phyloP scores from a whole-genome alignment of 2,113 vertebrate species.

The Alouatta palliata region DNA sequence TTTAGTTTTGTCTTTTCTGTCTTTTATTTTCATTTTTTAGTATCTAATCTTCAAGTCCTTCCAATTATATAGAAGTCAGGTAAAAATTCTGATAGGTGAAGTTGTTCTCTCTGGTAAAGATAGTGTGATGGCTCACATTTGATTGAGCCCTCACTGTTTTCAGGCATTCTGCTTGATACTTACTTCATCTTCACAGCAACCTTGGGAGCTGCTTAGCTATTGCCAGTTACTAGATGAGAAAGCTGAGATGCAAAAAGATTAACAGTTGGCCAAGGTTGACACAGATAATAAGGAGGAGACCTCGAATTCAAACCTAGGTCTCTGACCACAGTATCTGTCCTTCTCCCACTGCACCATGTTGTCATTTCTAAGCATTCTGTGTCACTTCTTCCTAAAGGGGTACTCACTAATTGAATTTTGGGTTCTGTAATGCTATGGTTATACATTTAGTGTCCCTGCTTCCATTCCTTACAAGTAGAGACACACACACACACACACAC shows the following conservation, averaged over 20 bases:
- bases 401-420: neutral
- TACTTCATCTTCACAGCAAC: neutral
- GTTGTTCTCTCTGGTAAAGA: neutral
- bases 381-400: neutral
- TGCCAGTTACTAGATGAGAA: conserved; percentile 16
- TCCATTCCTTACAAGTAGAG: neutral
- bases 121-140: neutral
- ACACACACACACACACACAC: fast-evolving
- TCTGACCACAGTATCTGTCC: neutral
- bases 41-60: neutral
- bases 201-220: neutral
- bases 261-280: neutral
- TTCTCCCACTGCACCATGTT: neutral
- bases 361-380: neutral
- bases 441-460: neutral
- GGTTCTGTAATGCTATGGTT: neutral
- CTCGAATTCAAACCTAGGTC: neutral
- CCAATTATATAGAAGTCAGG: neutral
- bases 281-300: neutral
- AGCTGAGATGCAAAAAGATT: neutral
- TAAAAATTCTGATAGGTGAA: neutral
- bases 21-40: conserved; percentile 35
- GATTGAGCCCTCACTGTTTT: neutral
- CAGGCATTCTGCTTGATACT: neutral
- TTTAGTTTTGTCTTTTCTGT: conserved; percentile 10